Base-by-base conservation (phyloP, 2,113 vertebrate genomes). In the Micronycteris hirsuta region DNA sequence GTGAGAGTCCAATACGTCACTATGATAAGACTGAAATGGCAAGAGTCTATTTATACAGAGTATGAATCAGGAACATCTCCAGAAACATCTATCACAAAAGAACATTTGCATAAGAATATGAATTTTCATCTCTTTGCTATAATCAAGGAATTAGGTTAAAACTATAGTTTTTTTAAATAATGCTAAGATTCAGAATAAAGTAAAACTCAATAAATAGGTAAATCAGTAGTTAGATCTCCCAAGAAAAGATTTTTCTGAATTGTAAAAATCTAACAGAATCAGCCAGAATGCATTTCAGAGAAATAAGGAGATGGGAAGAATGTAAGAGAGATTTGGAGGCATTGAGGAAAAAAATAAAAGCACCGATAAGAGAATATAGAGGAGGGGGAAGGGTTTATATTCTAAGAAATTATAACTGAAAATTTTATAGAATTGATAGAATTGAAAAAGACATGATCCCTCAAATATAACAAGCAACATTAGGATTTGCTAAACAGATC, bases 71-170 rank as follows among this genome's bases (percentile, higher is more conserved):
- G 71, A 92, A 68, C 58, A 84, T 86, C 58, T 90, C 76, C 95
- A 89, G 67, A 77, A 94, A 68, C 78, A 71, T 94, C 61, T 83
- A 45, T 41, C 47, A 67, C 49, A 90, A 86, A 95, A 92, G 81
- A 96, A 89, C 22, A 96, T 95, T 95, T 96, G 70, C 90, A 92
- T 92, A 95, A 95, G 83, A 96, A 96, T 91, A 88, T 74, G 7
- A 47, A 94, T 95, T 94, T 96, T 93, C 86, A 49, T 95, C 26
- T 73, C 77, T 88, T 92, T 93, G 81, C 33, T 76, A 56, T 92
- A 43, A 78, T 91, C 74, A 73, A 36, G 31, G 43, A 95, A 90
- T 95, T 95, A 80, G 87, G 74, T 92, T 87, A 96, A 92, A 93
- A 85, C 13, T 71, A 54, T 43, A 86, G 28, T 28, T 63, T 31